Evolutionary conservation across 2,113 vertebrate species (phyloP).

Genomic region (Origma solitaria): DNA sequence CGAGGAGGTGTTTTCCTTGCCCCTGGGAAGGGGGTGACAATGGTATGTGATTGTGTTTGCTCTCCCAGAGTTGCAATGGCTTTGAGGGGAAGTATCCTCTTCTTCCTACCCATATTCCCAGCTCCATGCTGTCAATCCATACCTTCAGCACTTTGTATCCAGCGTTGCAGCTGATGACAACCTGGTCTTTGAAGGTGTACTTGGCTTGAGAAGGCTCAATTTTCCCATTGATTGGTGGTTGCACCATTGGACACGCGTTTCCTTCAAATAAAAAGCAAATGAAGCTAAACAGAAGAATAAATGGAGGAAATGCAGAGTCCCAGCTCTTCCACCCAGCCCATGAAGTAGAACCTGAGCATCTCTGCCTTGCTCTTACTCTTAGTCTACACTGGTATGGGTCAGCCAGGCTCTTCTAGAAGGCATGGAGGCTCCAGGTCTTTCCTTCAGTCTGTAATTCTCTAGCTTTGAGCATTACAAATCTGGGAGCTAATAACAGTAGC

Average conservation of each 20-base stretch:
- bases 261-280: slow-evolving; percentile 61
- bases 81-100: not conserved
- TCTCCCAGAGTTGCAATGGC: not conserved
- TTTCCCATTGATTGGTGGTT: slow-evolving; percentile 71
- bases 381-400: not conserved
- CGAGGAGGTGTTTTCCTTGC: not conserved
- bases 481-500: not conserved
- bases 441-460: not conserved
- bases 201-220: slow-evolving; percentile 82
- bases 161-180: slow-evolving; percentile 83
- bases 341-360: not conserved
- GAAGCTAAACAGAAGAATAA: not conserved
- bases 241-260: slow-evolving; percentile 74
- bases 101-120: not conserved
- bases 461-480: not conserved
- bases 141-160: slow-evolving; percentile 88
- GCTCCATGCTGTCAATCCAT: not conserved
- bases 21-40: not conserved
- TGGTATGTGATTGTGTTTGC: not conserved
- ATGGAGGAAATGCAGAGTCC: not conserved
- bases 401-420: not conserved
- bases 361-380: not conserved
- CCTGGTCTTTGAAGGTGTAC: slow-evolving; percentile 90
- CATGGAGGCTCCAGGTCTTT: not conserved
- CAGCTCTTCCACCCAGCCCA: not conserved